phyloP scores from a whole-genome alignment of 2,888 invertebrate species.

The Elaeidobius kamerunicus region DNA sequence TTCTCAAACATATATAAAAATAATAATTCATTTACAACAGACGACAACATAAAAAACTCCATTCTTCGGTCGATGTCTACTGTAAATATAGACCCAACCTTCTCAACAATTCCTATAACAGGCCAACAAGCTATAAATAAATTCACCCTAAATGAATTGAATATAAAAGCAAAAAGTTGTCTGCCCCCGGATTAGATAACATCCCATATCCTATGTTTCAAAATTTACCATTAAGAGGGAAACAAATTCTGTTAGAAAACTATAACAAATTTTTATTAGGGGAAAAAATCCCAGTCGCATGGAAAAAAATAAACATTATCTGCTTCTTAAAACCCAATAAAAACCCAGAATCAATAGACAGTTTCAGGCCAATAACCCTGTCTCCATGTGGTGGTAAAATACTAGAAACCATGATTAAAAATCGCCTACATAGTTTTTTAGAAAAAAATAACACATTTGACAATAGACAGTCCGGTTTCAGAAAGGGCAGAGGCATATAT shows the following conservation, averaged over 20 bases:
- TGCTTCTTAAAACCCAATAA: background rate
- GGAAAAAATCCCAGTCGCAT: background rate
- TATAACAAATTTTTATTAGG: background rate
- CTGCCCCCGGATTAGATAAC: conserved; percentile 1
- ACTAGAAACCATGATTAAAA: background rate
- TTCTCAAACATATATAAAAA: background rate
- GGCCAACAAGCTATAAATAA: background rate
- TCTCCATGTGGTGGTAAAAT: background rate
- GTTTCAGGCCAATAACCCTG: background rate
- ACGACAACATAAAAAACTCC: background rate
- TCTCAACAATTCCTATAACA: background rate
- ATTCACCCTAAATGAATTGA: background rate
- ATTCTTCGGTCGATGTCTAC: background rate
- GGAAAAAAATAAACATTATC: background rate
- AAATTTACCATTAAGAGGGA: background rate
- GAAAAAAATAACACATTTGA: background rate
- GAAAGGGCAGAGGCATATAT: background rate
- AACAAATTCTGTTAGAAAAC: background rate
- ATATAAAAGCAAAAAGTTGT: background rate
- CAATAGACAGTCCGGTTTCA: background rate
- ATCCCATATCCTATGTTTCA: background rate
- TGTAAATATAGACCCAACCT: background rate
- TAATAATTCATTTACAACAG: no score
- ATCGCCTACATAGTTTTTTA: background rate
- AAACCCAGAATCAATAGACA: background rate